Evolutionary conservation across 2,888 invertebrate species (phyloP).

Genomic region (Gnatocerus cornutus): DNA sequence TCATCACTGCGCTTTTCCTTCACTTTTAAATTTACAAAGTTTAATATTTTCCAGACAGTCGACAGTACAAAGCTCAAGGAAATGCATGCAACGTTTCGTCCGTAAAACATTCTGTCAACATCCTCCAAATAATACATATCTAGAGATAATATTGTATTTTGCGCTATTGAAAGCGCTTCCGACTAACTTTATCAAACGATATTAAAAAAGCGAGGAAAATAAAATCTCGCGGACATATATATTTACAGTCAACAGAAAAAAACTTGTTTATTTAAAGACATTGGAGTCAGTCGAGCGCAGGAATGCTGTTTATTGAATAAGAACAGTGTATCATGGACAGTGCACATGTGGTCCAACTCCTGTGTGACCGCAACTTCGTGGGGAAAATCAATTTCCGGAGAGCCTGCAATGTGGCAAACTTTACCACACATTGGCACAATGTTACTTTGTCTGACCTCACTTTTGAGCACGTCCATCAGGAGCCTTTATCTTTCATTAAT

Average conservation of each 20-base stretch:
- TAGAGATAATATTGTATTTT: not conserved
- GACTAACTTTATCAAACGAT: too few species aligned
- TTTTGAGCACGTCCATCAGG: conserved; percentile 27
- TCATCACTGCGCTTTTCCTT: not conserved
- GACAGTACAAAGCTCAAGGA: not conserved
- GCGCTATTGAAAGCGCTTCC: not conserved
- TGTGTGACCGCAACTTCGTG: conserved; percentile 62
- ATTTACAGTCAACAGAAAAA: conserved; percentile 29
- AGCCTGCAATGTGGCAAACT: conserved; percentile 61
- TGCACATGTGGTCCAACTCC: conserved; percentile 61
- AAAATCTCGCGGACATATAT: not conserved
- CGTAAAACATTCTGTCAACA: too few species aligned
- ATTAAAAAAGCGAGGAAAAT: not conserved
- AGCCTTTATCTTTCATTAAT: conserved; percentile 3
- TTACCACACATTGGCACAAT: conserved; percentile 56
- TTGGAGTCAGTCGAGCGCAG: conserved; percentile 47
- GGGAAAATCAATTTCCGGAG: conserved; percentile 67
- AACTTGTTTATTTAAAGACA: conserved; percentile 49
- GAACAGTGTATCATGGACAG: conserved; percentile 60
- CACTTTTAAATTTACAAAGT: not conserved
- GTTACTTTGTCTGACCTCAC: conserved; percentile 41
- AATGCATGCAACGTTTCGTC: not conserved
- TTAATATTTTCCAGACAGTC: not conserved
- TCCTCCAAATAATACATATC: too few species aligned
- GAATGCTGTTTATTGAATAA: conserved; percentile 60